Percentiles rank a stretch among this genome's conserved stretches.
These are phyloP conservation scores for Discoglossus pictus DNA, from an alignment of 2,797 vertebrate species.

Conservation along the genomic window DNA sequence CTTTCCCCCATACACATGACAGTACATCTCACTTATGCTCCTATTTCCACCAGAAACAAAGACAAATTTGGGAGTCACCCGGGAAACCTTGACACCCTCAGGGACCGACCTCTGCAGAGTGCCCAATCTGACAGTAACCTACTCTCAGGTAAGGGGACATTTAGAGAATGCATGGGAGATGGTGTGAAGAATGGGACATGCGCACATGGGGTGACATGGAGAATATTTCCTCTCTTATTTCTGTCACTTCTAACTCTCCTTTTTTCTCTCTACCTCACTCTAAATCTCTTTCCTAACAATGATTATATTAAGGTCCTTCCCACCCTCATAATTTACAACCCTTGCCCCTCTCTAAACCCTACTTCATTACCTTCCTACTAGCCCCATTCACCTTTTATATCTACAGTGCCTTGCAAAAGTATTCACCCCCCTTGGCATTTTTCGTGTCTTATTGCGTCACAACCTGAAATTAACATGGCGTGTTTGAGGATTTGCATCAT, in stretches of 20 bases:
- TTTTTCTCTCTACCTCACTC: not conserved
- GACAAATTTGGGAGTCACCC: slow-evolving; percentile 80
- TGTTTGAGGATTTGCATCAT: too few relatives aligned
- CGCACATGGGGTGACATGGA: not conserved
- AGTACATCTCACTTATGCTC: not conserved
- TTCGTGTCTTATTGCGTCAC: too few relatives aligned
- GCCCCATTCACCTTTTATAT: too few relatives aligned
- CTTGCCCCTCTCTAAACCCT: not conserved
- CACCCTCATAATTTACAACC: not conserved
- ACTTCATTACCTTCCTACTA: too few relatives aligned
- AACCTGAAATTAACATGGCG: too few relatives aligned
- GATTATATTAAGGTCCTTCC: too few relatives aligned
- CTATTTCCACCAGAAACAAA: slow-evolving; percentile 61
- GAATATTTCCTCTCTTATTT: not conserved
- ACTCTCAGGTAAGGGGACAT: slow-evolving; percentile 64
- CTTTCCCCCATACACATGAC: not conserved
- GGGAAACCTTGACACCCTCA: slow-evolving; percentile 73
- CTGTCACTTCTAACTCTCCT: too few relatives aligned
- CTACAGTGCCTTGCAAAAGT: too few relatives aligned
- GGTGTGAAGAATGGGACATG: not conserved
- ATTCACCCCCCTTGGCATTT: too few relatives aligned
- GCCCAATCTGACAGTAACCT: slow-evolving; percentile 84
- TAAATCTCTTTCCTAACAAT: too few relatives aligned
- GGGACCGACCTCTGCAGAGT: slow-evolving; percentile 71
- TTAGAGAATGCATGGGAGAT: too few relatives aligned